phyloP scores from a whole-genome alignment of 2,113 vertebrate genomes.

The Lepisosteus oculatus region DNA sequence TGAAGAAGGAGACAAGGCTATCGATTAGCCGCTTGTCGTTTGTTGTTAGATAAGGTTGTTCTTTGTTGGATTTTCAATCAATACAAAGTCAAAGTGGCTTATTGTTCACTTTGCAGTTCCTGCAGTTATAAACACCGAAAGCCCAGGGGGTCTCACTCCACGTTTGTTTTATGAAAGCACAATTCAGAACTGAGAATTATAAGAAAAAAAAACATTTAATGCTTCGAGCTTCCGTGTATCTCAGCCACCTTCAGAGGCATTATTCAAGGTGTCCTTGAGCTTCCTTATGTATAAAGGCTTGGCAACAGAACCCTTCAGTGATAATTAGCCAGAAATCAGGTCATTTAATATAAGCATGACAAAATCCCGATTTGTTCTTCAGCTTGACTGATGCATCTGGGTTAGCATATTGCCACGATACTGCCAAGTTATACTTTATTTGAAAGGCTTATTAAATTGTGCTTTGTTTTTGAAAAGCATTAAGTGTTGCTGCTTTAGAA shows the following conservation, averaged over 20 bases:
- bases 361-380: constrained; percentile 46
- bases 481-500: no score
- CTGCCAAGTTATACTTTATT: no score
- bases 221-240: constrained; percentile 44
- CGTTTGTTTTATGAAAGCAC: neutral
- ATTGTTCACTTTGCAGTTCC: constrained; percentile 33
- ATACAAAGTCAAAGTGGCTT: constrained; percentile 33
- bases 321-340: constrained; percentile 39
- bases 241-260: constrained; percentile 26
- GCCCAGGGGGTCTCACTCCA: neutral
- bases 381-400: constrained; percentile 28
- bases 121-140: constrained; percentile 3
- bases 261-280: constrained; percentile 44
- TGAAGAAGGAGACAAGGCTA: constrained; percentile 32
- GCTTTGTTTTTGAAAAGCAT: no score
- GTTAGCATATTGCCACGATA: neutral
- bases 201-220: constrained; percentile 9
- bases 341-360: constrained; percentile 38
- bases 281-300: constrained; percentile 9
- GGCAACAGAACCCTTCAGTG: constrained; percentile 19
- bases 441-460: no score
- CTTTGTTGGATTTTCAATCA: constrained; percentile 33
- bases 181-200: constrained; percentile 1
- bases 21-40: constrained; percentile 35
- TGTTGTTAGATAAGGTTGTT: constrained; percentile 35